Evolutionary conservation across 2,797 vertebrate species (phyloP).

Genomic region (Takifugu rubripes): DNA sequence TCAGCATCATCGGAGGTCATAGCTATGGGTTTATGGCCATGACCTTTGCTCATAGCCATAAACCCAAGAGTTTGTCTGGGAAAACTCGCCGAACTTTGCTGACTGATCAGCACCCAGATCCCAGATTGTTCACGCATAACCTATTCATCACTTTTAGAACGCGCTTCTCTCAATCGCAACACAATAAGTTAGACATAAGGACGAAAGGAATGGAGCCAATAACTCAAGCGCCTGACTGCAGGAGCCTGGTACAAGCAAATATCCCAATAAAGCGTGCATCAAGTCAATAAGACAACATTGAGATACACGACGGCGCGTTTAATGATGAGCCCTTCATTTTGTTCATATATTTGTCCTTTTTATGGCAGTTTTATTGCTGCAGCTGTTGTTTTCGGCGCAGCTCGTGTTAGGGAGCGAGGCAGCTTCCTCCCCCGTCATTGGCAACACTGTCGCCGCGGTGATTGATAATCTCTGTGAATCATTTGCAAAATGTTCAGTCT

Average conservation of each 20-base stretch:
- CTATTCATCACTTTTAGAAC: constrained; percentile 1
- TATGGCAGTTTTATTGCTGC: constrained; percentile 67
- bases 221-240: constrained; percentile 20
- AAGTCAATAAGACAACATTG: constrained; percentile 51
- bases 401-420: constrained; percentile 63
- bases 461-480: constrained; percentile 71
- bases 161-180: constrained; percentile 22
- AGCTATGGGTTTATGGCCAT: no score
- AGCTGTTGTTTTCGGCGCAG: constrained; percentile 72
- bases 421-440: constrained; percentile 54
- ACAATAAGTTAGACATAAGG: constrained; percentile 22
- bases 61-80: background rate
- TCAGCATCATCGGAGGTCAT: no score
- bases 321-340: constrained; percentile 48
- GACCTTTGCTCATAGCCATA: no score
- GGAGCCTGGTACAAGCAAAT: constrained; percentile 23
- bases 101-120: constrained; percentile 30
- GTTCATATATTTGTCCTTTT: constrained; percentile 59
- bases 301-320: constrained; percentile 39
- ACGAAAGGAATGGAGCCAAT: constrained; percentile 32
- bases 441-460: constrained; percentile 60
- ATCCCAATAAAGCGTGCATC: constrained; percentile 29
- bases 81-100: constrained; percentile 8
- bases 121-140: background rate
- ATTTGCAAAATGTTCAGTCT: constrained; percentile 62